A percentile compares a stretch with the other conserved stretches of the same genome.
These are phyloP conservation scores for Drosophila falleni DNA, from an alignment of 2,888 invertebrate species.

Conservation along the genomic window DNA sequence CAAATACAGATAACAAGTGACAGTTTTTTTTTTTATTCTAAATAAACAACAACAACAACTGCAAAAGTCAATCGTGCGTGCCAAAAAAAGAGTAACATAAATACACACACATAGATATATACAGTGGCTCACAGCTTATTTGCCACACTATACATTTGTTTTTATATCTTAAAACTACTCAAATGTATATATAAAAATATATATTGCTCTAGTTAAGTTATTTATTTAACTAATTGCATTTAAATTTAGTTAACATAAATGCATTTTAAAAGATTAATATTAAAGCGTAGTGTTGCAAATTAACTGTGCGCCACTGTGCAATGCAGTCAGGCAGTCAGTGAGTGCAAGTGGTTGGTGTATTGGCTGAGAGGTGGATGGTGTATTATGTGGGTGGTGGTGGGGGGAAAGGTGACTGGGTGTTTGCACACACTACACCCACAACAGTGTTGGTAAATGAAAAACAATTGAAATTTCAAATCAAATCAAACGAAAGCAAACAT, in stretches of 20 bases:
- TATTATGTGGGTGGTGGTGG: background rate
- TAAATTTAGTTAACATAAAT: too few species aligned
- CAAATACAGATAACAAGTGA: constrained; percentile 45
- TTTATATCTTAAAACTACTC: too few species aligned
- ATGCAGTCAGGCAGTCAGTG: constrained; percentile 49
- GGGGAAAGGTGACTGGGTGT: constrained; percentile 13
- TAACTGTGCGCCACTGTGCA: too few species aligned
- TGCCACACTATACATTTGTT: too few species aligned
- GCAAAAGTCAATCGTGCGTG: constrained; percentile 62
- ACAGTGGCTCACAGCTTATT: background rate
- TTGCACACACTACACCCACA: constrained; percentile 42
- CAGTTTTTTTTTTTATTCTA: constrained; percentile 27
- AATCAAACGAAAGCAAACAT: constrained; percentile 5
- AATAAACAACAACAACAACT: constrained; percentile 13
- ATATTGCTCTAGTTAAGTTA: too few species aligned
- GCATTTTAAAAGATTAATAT: too few species aligned
- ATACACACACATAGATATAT: constrained; percentile 16
- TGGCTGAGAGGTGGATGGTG: constrained; percentile 8
- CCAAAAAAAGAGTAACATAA: constrained; percentile 47
- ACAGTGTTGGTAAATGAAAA: constrained; percentile 57
- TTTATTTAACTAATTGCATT: too few species aligned
- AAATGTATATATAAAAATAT: too few species aligned
- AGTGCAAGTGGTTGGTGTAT: constrained; percentile 71
- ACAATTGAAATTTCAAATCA: constrained; percentile 16
- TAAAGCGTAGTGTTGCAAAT: too few species aligned